These are phyloP conservation scores for Holcopasites calliopsidis DNA, from an alignment of 1,140 invertebrate species.

Conservation along the genomic window DNA sequence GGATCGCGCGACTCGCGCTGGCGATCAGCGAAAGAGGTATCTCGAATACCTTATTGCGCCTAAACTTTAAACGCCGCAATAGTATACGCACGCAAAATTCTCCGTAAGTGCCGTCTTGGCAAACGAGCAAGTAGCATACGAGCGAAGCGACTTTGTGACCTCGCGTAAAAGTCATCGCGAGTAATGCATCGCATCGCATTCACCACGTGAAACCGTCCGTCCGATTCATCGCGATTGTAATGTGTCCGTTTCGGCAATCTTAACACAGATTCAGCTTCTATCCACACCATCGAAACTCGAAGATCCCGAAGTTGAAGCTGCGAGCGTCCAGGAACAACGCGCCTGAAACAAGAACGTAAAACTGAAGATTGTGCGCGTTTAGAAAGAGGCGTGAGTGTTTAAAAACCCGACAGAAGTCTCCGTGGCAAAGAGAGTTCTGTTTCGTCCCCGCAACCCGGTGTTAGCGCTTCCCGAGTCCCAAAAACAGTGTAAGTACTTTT, in stretches of 20 bases:
- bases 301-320: neutral
- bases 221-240: neutral
- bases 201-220: neutral
- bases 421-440: neutral
- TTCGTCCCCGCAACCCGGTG: neutral
- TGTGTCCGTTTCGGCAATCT: neutral
- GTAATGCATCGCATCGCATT: neutral
- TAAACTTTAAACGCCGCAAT: too few species aligned
- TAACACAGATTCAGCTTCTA: neutral
- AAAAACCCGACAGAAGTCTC: neutral
- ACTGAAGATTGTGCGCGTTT: neutral
- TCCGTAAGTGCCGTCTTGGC: slow-evolving; percentile 31
- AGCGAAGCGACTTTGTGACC: slow-evolving; percentile 33
- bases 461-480: neutral
- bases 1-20: slow-evolving; percentile 6
- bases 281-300: neutral
- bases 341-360: neutral
- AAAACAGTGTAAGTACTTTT: slow-evolving; percentile 30
- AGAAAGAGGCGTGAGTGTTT: neutral
- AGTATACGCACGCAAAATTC: neutral
- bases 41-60: neutral
- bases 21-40: slow-evolving; percentile 2
- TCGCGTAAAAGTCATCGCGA: too few species aligned
- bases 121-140: slow-evolving; percentile 16
- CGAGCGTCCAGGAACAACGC: neutral